Evolutionary conservation across 1,140 invertebrate species (phyloP).

Genomic region (Macrobrachium rosenbergii): DNA sequence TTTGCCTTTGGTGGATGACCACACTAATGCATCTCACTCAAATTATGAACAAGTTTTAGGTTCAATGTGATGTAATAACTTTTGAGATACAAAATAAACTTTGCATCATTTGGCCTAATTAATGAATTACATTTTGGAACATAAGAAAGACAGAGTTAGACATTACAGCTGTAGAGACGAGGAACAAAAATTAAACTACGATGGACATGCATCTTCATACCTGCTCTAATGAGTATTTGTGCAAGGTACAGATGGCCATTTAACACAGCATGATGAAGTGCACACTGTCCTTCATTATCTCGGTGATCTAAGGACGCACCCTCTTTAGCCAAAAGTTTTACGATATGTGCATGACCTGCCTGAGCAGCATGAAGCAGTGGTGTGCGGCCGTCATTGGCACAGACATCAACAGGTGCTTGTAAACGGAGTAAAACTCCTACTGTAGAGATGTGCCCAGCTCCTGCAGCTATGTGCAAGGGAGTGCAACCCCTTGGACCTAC

Average conservation of each 20-base stretch:
- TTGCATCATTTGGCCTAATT: too few species aligned
- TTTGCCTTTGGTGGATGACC: too few species aligned
- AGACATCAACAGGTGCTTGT: conserved; percentile 37
- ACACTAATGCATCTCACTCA: too few species aligned
- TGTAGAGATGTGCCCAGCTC: conserved; percentile 47
- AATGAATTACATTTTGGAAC: too few species aligned
- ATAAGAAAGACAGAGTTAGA: too few species aligned
- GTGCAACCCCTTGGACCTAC: conserved; percentile 53
- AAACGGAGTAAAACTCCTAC: conserved; percentile 35
- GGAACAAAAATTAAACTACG: neutral
- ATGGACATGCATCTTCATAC: neutral
- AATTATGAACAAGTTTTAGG: too few species aligned
- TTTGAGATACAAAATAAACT: too few species aligned
- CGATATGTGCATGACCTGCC: conserved; percentile 55
- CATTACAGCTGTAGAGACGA: neutral
- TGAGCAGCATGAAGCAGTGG: conserved; percentile 54
- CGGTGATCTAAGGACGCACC: conserved; percentile 49
- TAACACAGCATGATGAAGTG: conserved; percentile 51
- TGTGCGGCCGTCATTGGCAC: conserved; percentile 52
- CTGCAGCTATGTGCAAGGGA: conserved; percentile 55
- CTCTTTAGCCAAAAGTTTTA: conserved; percentile 47
- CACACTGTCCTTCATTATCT: conserved; percentile 55
- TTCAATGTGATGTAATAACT: too few species aligned
- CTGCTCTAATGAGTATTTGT: conserved; percentile 56
- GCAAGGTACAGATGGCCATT: conserved; percentile 50